These are phyloP conservation scores for Sycobia sp. DNA, from an alignment of 1,140 invertebrate genomes.

Conservation along the genomic window DNA sequence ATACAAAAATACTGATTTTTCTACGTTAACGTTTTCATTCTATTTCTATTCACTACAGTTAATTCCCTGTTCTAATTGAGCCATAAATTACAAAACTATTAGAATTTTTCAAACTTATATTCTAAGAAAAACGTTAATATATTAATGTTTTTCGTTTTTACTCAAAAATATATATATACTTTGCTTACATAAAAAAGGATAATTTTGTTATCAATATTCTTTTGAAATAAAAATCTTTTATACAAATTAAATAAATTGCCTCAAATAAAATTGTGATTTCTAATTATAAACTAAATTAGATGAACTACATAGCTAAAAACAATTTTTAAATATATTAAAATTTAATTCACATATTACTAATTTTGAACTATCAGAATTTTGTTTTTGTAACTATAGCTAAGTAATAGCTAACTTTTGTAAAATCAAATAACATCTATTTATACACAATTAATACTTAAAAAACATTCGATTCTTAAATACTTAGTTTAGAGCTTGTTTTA, in stretches of 20 bases:
- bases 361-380: conserved; percentile 29
- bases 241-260: conserved; percentile 13
- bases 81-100: neutral
- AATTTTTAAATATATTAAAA: conserved; percentile 30
- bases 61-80: conserved; percentile 22
- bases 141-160: conserved; percentile 18
- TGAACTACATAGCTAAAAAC: conserved; percentile 2
- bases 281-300: conserved; percentile 25
- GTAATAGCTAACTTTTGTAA: conserved; percentile 14
- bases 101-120: conserved; percentile 24
- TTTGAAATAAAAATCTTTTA: conserved; percentile 24
- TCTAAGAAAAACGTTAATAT: conserved; percentile 23
- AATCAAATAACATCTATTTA: conserved; percentile 29
- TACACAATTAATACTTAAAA: conserved; percentile 6
- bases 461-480: conserved; percentile 9
- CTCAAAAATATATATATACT: conserved; percentile 19
- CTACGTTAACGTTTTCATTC: conserved; percentile 46
- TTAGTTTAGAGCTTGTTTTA: neutral
- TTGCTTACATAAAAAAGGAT: conserved; percentile 8
- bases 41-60: conserved; percentile 39
- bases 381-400: conserved; percentile 29
- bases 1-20: conserved; percentile 56
- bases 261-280: conserved; percentile 18
- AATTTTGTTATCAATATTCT: conserved; percentile 13
- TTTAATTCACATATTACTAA: conserved; percentile 25